Conservation (phyloP, 2,888 invertebrate genomes). For the Andrena minutula region DNA sequence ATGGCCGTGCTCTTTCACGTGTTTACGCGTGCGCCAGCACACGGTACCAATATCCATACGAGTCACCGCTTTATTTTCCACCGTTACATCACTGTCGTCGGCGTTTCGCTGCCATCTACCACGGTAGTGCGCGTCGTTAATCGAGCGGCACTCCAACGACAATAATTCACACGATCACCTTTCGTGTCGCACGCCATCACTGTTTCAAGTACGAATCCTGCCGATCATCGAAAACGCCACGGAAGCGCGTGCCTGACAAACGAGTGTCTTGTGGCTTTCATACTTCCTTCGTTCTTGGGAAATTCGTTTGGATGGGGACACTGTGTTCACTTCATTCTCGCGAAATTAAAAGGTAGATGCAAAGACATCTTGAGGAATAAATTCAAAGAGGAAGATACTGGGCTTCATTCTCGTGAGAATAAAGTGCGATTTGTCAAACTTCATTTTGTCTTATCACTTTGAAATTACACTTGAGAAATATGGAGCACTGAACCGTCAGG, state of each 20-base stretch:
- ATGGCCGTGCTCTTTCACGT: slow-evolving; percentile 40
- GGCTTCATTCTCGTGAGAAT: no score
- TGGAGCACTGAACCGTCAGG: not conserved
- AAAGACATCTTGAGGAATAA: not conserved
- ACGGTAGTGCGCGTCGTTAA: slow-evolving; percentile 41
- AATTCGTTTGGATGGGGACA: no score
- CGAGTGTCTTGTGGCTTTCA: no score
- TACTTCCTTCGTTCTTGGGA: no score
- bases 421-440: no score
- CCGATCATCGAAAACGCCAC: not conserved
- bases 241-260: no score
- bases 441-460: no score
- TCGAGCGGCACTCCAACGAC: slow-evolving; percentile 33
- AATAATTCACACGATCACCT: slow-evolving; percentile 5
- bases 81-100: slow-evolving; percentile 74
- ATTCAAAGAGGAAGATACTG: not conserved
- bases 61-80: slow-evolving; percentile 76
- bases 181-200: not conserved
- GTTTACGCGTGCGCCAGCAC: slow-evolving; percentile 70
- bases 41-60: slow-evolving; percentile 73
- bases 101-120: slow-evolving; percentile 45
- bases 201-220: not conserved
- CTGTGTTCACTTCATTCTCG: not conserved
- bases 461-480: no score
- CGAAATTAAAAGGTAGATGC: not conserved